A percentile compares a stretch with the other conserved stretches of the same genome.
These are phyloP conservation scores for Micoletzkya japonica DNA, from an alignment of 2,888 invertebrate species.

Conservation along the genomic window DNA sequence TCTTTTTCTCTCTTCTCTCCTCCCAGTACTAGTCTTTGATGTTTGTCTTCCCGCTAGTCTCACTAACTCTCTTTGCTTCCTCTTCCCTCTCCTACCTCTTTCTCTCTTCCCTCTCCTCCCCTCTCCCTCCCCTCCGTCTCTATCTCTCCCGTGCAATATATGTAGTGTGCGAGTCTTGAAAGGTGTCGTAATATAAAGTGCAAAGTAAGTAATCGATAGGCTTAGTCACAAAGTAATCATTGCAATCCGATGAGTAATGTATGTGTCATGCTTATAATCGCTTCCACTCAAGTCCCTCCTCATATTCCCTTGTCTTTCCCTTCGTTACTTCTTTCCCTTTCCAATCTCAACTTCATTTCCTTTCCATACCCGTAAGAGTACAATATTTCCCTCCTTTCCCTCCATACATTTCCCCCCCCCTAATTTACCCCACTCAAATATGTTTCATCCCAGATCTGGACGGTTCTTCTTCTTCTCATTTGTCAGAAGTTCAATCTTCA, in stretches of 20 bases:
- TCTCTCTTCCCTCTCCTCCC: constrained; percentile 12
- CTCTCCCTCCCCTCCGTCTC: not conserved
- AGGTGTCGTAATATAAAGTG: too few species aligned
- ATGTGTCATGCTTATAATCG: too few species aligned
- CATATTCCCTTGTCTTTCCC: too few species aligned
- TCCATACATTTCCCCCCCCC: too few species aligned
- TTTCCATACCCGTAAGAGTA: not conserved
- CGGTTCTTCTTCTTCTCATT: constrained; percentile 10
- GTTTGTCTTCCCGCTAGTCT: constrained; percentile 2
- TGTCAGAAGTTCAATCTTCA: not conserved
- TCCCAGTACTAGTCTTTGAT: constrained; percentile 7
- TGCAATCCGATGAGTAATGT: too few species aligned
- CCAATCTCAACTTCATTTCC: not conserved
- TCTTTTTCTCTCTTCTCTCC: constrained; percentile 4
- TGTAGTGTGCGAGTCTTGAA: too few species aligned
- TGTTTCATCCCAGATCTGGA: too few species aligned
- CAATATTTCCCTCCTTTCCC: not conserved
- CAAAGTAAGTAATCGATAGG: too few species aligned
- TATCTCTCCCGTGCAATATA: not conserved
- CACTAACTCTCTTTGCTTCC: constrained; percentile 15
- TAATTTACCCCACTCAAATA: too few species aligned
- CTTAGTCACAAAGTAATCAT: too few species aligned
- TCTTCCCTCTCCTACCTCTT: not conserved
- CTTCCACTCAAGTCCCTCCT: too few species aligned
- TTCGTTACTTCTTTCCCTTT: not conserved